Base-by-base conservation (phyloP, 2,113 vertebrate species). In the Percina caprodes region DNA sequence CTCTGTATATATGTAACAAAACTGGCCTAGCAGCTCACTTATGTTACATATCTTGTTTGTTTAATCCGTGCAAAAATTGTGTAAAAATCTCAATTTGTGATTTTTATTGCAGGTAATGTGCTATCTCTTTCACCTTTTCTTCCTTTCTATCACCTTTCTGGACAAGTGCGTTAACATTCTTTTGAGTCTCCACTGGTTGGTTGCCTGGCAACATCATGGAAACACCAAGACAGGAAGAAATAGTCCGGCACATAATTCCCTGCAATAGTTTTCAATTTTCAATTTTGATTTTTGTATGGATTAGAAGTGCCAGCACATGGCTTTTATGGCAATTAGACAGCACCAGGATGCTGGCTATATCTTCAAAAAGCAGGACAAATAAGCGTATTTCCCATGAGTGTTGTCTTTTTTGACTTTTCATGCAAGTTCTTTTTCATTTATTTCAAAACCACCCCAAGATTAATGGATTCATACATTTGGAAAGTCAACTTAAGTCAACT, bases 401-500 rank as follows among this genome's bases (percentile, higher is more conserved):
- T 10, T 10, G 9, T 9, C 9, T 54, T 51, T 39, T 23, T 33
- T 21, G 5, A 69, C 33, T 54, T 39, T 51, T 60, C 2, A 39
- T 56, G 7, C 21, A 55, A 15, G 33, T 1, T 30, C 62, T 42
- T 67, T 15, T 8, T 39, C 9, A 23, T 75, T 45, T 39, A 51
- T 69, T 70, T 65, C 56, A 54, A 45, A 69, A 51, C 14, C 5
- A 23, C 49, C 35, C 7, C 18, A 74, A 54, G 45, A 24, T 59
- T 68, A 76, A 21, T 26, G 2, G n/a, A 51, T 33, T 23, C 10
- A 30, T 56, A 30, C 21, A 61, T 59, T 54, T 83, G 54, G 3
- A 68, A 58, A n/a, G 10, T 49, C 61, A 59, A 18, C 13, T 69
- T 69, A 77, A 18, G 12, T 66, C 69, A 77, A 73, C 5, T 11